Percentiles rank a stretch among this genome's conserved stretches.
phyloP scores from a whole-genome alignment of 1,140 invertebrate species.

The Drosophila athabasca region DNA sequence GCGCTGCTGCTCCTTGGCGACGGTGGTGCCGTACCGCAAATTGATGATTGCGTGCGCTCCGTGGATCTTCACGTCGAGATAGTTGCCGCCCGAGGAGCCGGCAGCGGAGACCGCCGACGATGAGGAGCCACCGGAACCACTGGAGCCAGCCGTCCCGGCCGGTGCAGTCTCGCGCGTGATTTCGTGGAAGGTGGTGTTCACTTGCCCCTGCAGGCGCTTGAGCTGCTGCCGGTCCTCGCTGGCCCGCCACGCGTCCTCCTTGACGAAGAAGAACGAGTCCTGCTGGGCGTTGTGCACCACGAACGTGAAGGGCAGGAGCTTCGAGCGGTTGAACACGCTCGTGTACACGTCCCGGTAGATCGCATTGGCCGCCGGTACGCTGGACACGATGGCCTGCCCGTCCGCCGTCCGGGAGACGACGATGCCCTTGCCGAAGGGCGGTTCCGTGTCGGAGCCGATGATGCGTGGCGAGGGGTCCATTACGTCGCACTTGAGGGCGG shows the following conservation, averaged over 20 bases:
- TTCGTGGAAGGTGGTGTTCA: constrained; percentile 97
- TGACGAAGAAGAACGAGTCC: constrained; percentile 97
- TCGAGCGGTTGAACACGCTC: constrained; percentile 96
- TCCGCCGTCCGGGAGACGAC: constrained; percentile 91
- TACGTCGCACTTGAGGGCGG: constrained; percentile 89
- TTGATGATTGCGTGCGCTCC: constrained; percentile 92
- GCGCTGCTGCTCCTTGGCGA: constrained; percentile 93
- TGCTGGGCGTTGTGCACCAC: constrained; percentile 94
- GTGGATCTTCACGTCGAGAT: constrained; percentile 94
- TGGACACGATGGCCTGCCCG: constrained; percentile 92
- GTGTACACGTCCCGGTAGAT: constrained; percentile 96
- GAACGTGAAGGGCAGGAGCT: constrained; percentile 94
- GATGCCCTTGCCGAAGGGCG: constrained; percentile 95
- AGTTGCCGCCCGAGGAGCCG: constrained; percentile 81
- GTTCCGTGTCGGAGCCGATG: constrained; percentile 91
- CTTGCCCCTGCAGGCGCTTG: constrained; percentile 93
- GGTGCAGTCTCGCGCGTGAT: constrained; percentile 86
- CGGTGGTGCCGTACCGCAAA: constrained; percentile 93
- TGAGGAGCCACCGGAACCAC: constrained; percentile 7
- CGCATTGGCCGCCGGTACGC: constrained; percentile 93
- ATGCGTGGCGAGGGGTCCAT: constrained; percentile 88
- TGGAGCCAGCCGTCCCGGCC: not conserved
- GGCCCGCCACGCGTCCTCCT: constrained; percentile 94
- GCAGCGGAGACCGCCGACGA: constrained; percentile 15
- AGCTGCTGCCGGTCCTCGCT: constrained; percentile 94